A percentile compares a stretch with the other conserved stretches of the same genome.
phyloP scores from a whole-genome alignment of 2,797 vertebrate genomes.

The Oreonectes daqikongensis region DNA sequence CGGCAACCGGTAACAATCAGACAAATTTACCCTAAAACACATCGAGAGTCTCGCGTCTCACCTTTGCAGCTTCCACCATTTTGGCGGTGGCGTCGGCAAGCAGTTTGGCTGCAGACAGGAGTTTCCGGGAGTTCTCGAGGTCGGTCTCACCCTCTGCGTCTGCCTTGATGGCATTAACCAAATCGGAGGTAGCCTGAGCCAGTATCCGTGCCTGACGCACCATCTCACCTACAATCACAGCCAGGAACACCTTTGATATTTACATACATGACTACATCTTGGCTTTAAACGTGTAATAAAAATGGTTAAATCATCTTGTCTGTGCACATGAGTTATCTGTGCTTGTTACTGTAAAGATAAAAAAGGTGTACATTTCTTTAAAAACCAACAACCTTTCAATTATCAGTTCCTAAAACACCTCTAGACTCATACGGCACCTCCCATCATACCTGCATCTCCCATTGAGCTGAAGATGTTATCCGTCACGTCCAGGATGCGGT shows the following conservation, averaged over 20 bases:
- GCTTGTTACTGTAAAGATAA: no score
- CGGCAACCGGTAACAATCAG: not conserved
- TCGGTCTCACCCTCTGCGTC: conserved; percentile 94
- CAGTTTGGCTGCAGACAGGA: conserved; percentile 94
- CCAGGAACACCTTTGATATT: no score
- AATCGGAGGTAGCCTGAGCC: conserved; percentile 94
- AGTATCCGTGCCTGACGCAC: conserved; percentile 97
- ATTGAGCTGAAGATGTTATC: conserved; percentile 99
- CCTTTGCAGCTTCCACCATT: conserved; percentile 99
- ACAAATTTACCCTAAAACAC: not conserved
- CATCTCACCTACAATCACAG: conserved; percentile 86
- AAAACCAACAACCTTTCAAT: not conserved
- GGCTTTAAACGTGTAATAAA: no score
- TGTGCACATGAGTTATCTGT: no score
- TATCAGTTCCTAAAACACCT: not conserved
- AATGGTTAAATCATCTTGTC: no score
- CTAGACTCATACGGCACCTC: not conserved
- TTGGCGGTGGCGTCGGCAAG: conserved; percentile 94
- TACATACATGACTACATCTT: no score
- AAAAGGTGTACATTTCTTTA: no score
- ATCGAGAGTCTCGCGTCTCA: conserved; percentile 57
- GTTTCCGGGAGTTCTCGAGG: conserved; percentile 94
- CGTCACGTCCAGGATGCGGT: conserved; percentile 95
- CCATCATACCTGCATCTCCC: conserved; percentile 90
- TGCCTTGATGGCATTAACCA: conserved; percentile 97